Conservation (phyloP, 2,797 vertebrate genomes). For the Fistularia commersonii region DNA sequence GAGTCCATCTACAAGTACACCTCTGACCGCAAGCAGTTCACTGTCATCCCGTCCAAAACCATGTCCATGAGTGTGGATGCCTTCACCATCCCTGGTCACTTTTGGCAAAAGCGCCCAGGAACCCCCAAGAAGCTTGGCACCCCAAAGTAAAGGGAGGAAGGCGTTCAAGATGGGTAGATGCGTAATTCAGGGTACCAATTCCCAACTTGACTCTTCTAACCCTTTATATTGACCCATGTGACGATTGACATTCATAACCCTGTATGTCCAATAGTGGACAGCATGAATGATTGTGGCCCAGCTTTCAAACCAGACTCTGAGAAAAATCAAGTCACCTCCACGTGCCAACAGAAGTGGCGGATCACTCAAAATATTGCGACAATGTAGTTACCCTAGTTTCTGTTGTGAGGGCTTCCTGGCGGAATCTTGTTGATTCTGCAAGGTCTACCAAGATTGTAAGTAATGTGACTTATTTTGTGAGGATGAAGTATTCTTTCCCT, state of each 20-base stretch:
- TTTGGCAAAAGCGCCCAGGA: conserved; percentile 90
- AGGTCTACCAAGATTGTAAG: conserved; percentile 52
- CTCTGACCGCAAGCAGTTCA: conserved; percentile 94
- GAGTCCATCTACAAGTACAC: conserved; percentile 94
- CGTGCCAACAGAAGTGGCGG: conserved; percentile 45
- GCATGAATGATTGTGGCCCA: conserved; percentile 31
- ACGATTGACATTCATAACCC: conserved; percentile 28
- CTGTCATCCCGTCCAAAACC: conserved; percentile 90
- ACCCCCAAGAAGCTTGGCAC: conserved; percentile 89
- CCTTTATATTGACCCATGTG: conserved; percentile 33
- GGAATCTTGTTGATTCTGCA: conserved; percentile 39
- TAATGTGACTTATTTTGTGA: conserved; percentile 31
- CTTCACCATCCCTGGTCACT: conserved; percentile 88
- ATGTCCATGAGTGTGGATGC: conserved; percentile 96
- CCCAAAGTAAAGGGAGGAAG: conserved; percentile 77
- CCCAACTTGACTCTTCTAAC: conserved; percentile 17
- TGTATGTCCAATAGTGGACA: conserved; percentile 33
- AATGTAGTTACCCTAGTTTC: conserved; percentile 29
- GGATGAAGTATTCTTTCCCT: conserved; percentile 32
- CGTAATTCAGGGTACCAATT: conserved; percentile 43
- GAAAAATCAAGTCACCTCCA: conserved; percentile 22
- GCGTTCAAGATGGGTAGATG: conserved; percentile 10
- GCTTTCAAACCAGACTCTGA: conserved; percentile 22
- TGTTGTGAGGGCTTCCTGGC: conserved; percentile 36
- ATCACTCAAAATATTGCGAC: conserved; percentile 32